These are phyloP conservation scores for Momotus momota DNA, from an alignment of 2,797 vertebrate species.

Conservation along the genomic window DNA sequence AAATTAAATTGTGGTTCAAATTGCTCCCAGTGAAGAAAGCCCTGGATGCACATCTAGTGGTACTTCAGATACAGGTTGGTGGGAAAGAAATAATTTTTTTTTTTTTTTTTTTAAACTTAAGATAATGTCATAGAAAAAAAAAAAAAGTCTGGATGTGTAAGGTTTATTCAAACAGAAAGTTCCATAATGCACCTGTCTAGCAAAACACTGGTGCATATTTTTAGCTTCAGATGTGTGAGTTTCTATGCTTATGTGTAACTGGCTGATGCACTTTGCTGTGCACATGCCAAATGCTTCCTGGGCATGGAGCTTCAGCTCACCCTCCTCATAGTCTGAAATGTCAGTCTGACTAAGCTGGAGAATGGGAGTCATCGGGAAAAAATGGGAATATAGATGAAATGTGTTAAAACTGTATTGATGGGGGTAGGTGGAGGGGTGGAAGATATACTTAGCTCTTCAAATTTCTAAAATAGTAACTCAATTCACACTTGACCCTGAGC, in stretches of 20 bases:
- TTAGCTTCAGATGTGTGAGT: not conserved
- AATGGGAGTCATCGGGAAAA: constrained; percentile 39
- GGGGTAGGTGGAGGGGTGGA: constrained; percentile 41
- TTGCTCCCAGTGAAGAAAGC: constrained; percentile 74
- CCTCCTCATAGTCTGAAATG: not conserved
- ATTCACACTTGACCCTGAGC: constrained; percentile 55
- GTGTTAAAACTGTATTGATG: constrained; percentile 31
- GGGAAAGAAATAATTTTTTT: not conserved
- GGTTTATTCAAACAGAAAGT: not conserved
- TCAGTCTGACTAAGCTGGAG: constrained; percentile 49
- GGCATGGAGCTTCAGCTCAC: not conserved
- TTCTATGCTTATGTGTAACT: not conserved
- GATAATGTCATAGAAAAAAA: not conserved
- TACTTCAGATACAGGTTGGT: constrained; percentile 87
- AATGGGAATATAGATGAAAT: constrained; percentile 24
- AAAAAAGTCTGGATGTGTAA: not conserved
- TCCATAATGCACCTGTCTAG: not conserved
- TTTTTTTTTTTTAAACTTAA: not conserved
- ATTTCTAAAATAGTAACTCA: constrained; percentile 57
- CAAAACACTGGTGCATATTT: not conserved
- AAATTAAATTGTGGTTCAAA: constrained; percentile 79
- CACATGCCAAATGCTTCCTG: not conserved
- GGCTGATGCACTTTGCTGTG: not conserved
- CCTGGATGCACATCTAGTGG: constrained; percentile 81
- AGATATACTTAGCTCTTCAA: constrained; percentile 20